Base-by-base conservation (phyloP, 2,888 invertebrate genomes). In the Gastracanthus pulcherrimus region DNA sequence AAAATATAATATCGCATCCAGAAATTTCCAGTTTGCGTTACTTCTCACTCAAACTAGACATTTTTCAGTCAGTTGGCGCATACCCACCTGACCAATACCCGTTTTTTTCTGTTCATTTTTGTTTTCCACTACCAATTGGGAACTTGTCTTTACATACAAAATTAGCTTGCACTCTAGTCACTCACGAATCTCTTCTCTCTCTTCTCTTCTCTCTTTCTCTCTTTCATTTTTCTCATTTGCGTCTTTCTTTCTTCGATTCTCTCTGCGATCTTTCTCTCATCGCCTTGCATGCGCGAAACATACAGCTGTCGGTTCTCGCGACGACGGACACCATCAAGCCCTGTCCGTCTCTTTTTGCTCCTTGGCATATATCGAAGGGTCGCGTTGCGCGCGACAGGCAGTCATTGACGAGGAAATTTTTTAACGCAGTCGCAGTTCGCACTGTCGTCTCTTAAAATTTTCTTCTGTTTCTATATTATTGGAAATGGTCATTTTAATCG, bases 131-230 rank as follows among this genome's bases (percentile, higher is more conserved):
- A 36, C 23, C 26, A 81, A n/a, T 80, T 76, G 77, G 66, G 58
- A 80, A 84, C 60, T 51, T 55, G 45, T 58, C n/a, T 82, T 86
- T 86, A 86, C 13, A 62, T 23, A 55, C 84, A 85, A 86, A 86
- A 86, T 83, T 91, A 90, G 90, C 85, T 86, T 91, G 91, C 91
- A 91, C 91, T 86, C 85, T 90, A 91, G 90, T 87, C 86, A 90
- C 87, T 91, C 88, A 87, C 90, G 72, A 71, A 82, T 79, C 60
- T 81, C 69, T 81, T 74, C 45, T 81, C 78, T 79, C 72, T 81
- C 81, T 83, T 78, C 82, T 83, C 83, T 83, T 86, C 72, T 84
- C 75, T 86, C 64, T 58, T 51, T 48, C 16, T 75, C 67, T 81
- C 19, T 55, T 23, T 69, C 51, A 75, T 81, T 13, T 81, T 45